Evolutionary conservation across 2,797 vertebrate genomes (phyloP).

Genomic region (Enteromius argenteus): DNA sequence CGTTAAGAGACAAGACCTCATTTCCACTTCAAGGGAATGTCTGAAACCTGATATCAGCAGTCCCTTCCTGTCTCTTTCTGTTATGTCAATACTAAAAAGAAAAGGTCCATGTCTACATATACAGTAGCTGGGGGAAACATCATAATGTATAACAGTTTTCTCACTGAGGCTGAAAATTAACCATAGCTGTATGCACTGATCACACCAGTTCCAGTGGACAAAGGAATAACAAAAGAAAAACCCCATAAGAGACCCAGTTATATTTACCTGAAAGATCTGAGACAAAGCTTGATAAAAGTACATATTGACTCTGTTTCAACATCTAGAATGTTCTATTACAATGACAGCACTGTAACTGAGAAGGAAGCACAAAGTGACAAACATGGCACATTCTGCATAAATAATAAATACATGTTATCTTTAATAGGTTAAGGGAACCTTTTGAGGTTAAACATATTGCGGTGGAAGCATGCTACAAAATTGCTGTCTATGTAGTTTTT

Average conservation of each 20-base stretch:
- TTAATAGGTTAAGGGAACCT: background rate
- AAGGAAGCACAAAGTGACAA: background rate
- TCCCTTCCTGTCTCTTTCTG: slow-evolving; percentile 59
- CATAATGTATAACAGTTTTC: background rate
- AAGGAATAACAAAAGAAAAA: background rate
- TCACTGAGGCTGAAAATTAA: background rate
- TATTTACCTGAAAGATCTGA: background rate
- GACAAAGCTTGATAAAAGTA: background rate
- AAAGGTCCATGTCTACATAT: background rate
- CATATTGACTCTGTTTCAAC: background rate
- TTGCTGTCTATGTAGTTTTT: background rate
- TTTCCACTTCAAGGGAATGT: slow-evolving; percentile 81
- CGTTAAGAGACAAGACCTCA: slow-evolving; percentile 75
- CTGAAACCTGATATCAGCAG: slow-evolving; percentile 82
- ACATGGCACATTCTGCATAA: background rate
- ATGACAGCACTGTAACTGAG: background rate
- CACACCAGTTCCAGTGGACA: background rate
- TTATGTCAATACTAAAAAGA: background rate
- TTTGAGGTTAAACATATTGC: background rate
- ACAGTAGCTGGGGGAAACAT: background rate
- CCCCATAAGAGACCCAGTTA: background rate
- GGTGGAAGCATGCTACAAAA: background rate
- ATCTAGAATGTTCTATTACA: background rate
- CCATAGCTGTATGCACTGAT: background rate
- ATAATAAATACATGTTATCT: background rate